These are phyloP conservation scores for Gymnothorax javanicus DNA, from an alignment of 2,797 vertebrate genomes.

Conservation along the genomic window DNA sequence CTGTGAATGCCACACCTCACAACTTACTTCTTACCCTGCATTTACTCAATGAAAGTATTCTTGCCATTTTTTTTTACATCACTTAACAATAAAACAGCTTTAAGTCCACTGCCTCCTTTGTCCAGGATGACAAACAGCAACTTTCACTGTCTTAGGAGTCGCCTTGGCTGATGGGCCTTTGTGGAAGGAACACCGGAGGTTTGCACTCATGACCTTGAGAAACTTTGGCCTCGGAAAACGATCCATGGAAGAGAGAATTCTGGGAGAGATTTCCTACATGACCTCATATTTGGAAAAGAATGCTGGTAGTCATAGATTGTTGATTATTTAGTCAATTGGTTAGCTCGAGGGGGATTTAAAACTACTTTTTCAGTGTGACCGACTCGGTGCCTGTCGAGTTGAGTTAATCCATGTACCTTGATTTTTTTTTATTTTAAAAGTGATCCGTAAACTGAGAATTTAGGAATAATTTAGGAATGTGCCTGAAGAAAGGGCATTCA, in stretches of 20 bases:
- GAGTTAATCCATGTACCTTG: not conserved
- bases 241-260: slow-evolving; percentile 72
- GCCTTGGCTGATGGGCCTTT: slow-evolving; percentile 61
- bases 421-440: not conserved
- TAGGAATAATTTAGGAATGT: too few species aligned
- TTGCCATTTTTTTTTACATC: not conserved
- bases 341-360: not conserved
- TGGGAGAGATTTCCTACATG: slow-evolving; percentile 57
- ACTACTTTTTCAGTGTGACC: not conserved
- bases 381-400: not conserved
- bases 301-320: not conserved
- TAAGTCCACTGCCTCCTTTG: not conserved
- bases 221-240: slow-evolving; percentile 75
- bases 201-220: slow-evolving; percentile 69
- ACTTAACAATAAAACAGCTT: slow-evolving; percentile 9
- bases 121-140: not conserved
- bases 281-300: slow-evolving; percentile 10
- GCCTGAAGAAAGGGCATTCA: not conserved
- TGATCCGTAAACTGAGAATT: not conserved
- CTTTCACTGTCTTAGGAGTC: slow-evolving; percentile 52
- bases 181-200: slow-evolving; percentile 72
- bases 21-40: not conserved
- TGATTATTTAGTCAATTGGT: not conserved
- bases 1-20: too few species aligned
- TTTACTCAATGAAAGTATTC: not conserved